Evolutionary conservation across 1,140 invertebrate species (phyloP), one percentile per base, ranked within the genome.

Genomic region (Meloidogyne exigua): DNA sequence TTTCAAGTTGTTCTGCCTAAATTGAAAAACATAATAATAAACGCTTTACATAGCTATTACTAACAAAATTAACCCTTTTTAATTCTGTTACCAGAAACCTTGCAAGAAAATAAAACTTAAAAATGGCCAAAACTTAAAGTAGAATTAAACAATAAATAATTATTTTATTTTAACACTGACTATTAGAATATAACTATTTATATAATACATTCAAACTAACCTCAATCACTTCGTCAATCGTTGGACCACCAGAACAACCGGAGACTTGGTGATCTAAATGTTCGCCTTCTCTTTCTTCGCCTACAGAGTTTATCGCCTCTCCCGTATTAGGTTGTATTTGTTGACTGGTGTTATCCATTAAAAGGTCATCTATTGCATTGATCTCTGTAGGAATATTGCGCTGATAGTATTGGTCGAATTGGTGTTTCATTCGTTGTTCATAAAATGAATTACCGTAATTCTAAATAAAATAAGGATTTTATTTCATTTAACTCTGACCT

Each of bases 221-320:
- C 28, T 85, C 84, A 13, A 85, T 86, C 11, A 85, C 85, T 73
- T 85, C 84, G 32, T 83, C 80, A 57, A 85, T 85, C 15, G 87
- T 84, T 28, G 84, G 84, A 3, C 78, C 84, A 39, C 10, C 36
- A 39, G 36, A 39, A 39, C 63, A 64, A 62, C 28, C 13, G 81
- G 70, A 36, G 12, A 13, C 15, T 68, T 49, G 2, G n/a, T n/a
- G 26, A 71, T 11, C 13, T 15, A 26, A 25, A 7, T 49, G 77
- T 42, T 25, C 62, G 11, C 18, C n/a, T 21, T 42, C 32, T 18
- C 49, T 57, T 63, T 15, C 68, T 21, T 23, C 28, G 1, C 68
- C 15, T n/a, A 39, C 26, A 36, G 42, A 3, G 39, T 39, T 78
- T 63, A 72, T 18, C 49, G 25, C 18, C 66, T n/a, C 13, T 63